Evolutionary conservation across 2,113 vertebrate genomes (phyloP), one percentile per base, ranked within the genome.

Genomic region (Mesembrinibis cayennensis): DNA sequence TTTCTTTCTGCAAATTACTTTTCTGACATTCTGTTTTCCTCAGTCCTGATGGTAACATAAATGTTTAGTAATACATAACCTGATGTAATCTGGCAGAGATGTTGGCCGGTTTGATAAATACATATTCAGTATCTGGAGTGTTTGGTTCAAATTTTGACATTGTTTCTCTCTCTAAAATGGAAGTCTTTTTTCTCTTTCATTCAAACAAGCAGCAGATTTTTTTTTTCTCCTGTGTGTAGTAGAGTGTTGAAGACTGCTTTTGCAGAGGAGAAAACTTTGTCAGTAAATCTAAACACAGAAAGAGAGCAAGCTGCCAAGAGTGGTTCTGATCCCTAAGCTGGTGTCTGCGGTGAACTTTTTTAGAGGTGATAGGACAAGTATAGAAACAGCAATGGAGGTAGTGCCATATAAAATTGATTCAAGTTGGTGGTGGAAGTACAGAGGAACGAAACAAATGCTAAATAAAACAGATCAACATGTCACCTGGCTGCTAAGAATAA

Each of bases 191-290:
- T 47, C 25, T 62, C 17, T 69, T 58, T 47, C 16, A 9, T 73
- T 69, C 49, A 58, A 49, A 63, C 49, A 87, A 84, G 66, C 21
- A 9, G 5, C 38, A 70, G 42, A 19, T 16, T n/a, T 26, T 29
- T 19, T 23, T 10, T 25, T 29, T 23, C 20, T 8, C 5, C 21
- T 13, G 13, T 19, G 29, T 3, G 0, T 6, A 34, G 16, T 1
- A 10, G 19, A 58, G 19, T 36, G 6, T 9, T 29, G 30, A 36
- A 47, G 59, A 13, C 21, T 26, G 7, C 10, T 52, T 67, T 62
- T 52, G 13, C 16, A 79, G 42, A 79, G 42, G 20, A 26, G 38
- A 62, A 62, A 20, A 0, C 9, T 42, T 63, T 63, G 34, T 52
- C 34, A 38, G 42, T 61, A 56, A 65, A 61, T 38, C 21, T 45